These are phyloP conservation scores for Tetramorium bicarinatum DNA, from an alignment of 2,888 invertebrate species.

Conservation along the genomic window DNA sequence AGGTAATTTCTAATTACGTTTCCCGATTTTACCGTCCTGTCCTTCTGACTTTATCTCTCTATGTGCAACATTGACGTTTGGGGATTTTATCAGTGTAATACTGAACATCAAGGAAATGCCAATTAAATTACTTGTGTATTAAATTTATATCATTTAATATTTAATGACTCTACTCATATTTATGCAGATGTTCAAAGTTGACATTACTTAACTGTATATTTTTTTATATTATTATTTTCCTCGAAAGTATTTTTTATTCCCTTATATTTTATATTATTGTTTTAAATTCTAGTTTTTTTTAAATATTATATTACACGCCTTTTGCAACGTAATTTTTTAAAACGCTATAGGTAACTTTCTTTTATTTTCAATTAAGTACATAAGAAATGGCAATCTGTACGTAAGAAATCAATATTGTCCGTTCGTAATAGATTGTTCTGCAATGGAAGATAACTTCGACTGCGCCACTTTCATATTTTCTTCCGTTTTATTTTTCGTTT, in stretches of 20 bases:
- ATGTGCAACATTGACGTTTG: conserved; percentile 18
- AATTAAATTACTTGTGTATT: conserved; percentile 3
- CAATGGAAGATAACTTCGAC: conserved; percentile 41
- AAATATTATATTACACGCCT: neutral
- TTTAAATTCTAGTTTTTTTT: no score
- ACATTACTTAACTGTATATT: neutral
- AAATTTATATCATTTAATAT: conserved; percentile 11
- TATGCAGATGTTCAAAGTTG: neutral
- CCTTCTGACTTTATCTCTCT: conserved; percentile 18
- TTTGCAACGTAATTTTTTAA: neutral
- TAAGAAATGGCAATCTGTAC: conserved; percentile 19
- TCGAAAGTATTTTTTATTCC: neutral
- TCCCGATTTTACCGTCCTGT: conserved; percentile 26
- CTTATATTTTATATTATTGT: neutral
- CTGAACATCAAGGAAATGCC: conserved; percentile 13
- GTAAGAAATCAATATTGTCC: conserved; percentile 38
- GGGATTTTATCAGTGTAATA: neutral
- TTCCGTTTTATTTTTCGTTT: conserved; percentile 32
- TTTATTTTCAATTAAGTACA: neutral
- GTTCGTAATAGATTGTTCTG: conserved; percentile 42
- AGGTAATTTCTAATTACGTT: conserved; percentile 52
- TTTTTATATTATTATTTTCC: neutral
- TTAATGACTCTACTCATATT: neutral
- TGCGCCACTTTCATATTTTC: conserved; percentile 40
- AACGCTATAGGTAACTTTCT: conserved; percentile 9